Conservation (phyloP, 2,113 vertebrate genomes). For the Athene noctua region DNA sequence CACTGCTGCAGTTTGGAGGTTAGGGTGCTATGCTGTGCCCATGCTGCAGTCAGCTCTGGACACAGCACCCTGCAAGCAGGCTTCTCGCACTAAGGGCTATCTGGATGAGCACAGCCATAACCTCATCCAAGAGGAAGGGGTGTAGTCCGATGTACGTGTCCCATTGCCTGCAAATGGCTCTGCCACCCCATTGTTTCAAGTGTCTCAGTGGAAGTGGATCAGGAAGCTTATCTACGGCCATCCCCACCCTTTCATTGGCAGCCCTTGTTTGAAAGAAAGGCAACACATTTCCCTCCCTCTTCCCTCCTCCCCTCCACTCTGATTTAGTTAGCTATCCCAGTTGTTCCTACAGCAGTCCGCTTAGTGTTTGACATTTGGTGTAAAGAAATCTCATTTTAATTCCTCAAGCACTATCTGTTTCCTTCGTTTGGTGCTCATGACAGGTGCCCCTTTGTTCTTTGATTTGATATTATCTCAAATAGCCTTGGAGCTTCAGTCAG, state of each 20-base stretch:
- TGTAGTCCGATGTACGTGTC: not conserved
- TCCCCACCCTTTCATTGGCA: slow-evolving; percentile 38
- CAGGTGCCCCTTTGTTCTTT: slow-evolving; percentile 54
- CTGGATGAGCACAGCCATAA: not conserved
- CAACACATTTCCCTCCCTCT: not conserved
- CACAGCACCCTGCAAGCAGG: not conserved
- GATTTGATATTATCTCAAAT: slow-evolving; percentile 23
- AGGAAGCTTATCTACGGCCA: slow-evolving; percentile 59
- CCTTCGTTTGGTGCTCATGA: not conserved
- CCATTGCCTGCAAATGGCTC: not conserved
- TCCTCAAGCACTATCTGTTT: slow-evolving; percentile 32
- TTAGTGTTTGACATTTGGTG: not conserved
- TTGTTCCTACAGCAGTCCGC: not conserved
- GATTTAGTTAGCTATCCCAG: not conserved
- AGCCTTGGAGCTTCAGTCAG: slow-evolving; percentile 15
- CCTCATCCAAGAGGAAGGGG: slow-evolving; percentile 42
- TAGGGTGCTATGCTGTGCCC: rapidly evolving
- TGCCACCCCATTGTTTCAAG: slow-evolving; percentile 31
- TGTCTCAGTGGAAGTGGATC: slow-evolving; percentile 26
- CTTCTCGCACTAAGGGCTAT: rapidly evolving
- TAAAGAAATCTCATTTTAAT: slow-evolving; percentile 45
- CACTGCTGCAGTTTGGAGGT: rapidly evolving
- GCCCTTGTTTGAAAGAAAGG: not conserved
- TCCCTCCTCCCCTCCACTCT: not conserved
- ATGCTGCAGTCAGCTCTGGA: rapidly evolving